These are phyloP conservation scores for Papilio helenus DNA, from an alignment of 1,140 invertebrate genomes.

Conservation along the genomic window DNA sequence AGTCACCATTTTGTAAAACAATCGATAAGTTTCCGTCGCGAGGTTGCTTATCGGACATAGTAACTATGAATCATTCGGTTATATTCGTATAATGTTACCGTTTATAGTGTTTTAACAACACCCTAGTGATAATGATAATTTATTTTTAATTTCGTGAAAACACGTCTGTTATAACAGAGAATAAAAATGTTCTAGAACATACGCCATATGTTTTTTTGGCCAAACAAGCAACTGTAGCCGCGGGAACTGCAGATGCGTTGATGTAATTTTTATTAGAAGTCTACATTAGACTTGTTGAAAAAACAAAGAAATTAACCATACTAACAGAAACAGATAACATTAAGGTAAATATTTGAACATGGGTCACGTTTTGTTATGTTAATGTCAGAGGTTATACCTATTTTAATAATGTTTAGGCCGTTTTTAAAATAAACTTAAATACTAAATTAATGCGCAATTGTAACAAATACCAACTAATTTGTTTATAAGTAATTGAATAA, in stretches of 20 bases:
- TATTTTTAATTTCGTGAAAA: background rate
- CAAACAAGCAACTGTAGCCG: too few species aligned
- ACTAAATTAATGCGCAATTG: background rate
- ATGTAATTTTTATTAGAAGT: too few species aligned
- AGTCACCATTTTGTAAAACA: constrained; percentile 1
- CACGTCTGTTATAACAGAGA: too few species aligned
- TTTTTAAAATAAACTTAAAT: background rate
- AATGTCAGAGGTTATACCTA: too few species aligned
- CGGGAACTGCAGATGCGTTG: too few species aligned
- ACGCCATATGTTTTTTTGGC: too few species aligned
- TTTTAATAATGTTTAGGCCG: constrained; percentile 19
- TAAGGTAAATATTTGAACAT: too few species aligned
- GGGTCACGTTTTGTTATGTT: too few species aligned
- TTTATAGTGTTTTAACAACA: background rate
- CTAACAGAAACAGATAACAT: too few species aligned
- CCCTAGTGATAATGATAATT: constrained; percentile 1
- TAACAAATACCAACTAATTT: background rate
- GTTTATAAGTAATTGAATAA: background rate
- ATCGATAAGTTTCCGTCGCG: constrained; percentile 1
- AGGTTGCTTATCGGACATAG: background rate
- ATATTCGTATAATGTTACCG: background rate
- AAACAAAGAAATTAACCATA: too few species aligned
- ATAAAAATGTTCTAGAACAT: too few species aligned
- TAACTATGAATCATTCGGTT: background rate
- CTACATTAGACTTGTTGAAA: too few species aligned